These are phyloP conservation scores for Pygmarrhopalites habei DNA, from an alignment of 1,140 invertebrate species.

Conservation along the genomic window DNA sequence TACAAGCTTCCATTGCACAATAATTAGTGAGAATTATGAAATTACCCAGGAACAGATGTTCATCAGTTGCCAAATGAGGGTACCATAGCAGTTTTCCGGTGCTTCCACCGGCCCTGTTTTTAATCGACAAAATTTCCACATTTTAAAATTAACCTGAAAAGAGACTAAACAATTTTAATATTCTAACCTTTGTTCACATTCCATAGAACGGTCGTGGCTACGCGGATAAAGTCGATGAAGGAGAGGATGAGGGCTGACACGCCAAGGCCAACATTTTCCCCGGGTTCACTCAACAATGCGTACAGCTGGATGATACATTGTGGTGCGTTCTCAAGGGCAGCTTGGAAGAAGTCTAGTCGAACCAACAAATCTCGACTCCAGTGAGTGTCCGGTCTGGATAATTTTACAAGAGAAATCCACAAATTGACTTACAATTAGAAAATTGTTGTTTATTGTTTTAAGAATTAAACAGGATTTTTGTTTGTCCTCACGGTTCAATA, in stretches of 20 bases:
- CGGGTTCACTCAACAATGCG: conserved; percentile 19
- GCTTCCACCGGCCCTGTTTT: conserved; percentile 26
- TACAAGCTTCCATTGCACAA: too few relatives aligned
- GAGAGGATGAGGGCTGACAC: conserved; percentile 28
- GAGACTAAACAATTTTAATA: too few relatives aligned
- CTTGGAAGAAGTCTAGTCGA: conserved; percentile 34
- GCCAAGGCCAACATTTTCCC: conserved; percentile 21
- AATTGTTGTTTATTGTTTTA: too few relatives aligned
- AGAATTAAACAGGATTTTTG: too few relatives aligned
- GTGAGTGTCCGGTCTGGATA: conserved; percentile 29
- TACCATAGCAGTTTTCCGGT: conserved; percentile 11
- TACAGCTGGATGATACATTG: conserved; percentile 34
- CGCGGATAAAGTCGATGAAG: conserved; percentile 35
- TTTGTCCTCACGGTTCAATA: too few relatives aligned
- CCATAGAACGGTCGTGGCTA: conserved; percentile 25
- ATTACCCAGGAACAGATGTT: conserved; percentile 31
- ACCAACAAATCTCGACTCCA: conserved; percentile 32
- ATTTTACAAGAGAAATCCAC: too few relatives aligned
- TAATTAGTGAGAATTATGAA: too few relatives aligned
- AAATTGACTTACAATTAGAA: too few relatives aligned
- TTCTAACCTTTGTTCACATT: conserved; percentile 29
- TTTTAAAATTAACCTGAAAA: too few relatives aligned
- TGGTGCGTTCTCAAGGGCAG: conserved; percentile 36
- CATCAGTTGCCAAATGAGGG: conserved; percentile 9
- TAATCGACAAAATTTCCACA: too few relatives aligned